Conservation (phyloP, 2,888 invertebrate species). For the Glyphotaelius pellucidus region DNA sequence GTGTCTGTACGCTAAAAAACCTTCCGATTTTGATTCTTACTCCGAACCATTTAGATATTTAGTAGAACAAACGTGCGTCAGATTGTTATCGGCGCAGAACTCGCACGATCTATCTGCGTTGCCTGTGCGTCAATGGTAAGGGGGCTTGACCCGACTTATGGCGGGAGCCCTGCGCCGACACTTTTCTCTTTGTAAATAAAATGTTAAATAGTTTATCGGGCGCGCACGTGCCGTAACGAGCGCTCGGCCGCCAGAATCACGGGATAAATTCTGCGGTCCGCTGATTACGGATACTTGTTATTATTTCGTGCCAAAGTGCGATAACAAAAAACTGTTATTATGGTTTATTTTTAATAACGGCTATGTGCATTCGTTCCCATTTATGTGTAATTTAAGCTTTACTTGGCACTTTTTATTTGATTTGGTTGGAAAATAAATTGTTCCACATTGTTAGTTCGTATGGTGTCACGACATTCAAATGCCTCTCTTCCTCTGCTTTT, state of each 20-base stretch:
- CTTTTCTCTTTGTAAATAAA: conserved; percentile 15
- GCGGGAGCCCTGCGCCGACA: conserved; percentile 3
- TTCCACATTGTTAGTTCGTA: too few species aligned
- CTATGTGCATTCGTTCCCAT: neutral
- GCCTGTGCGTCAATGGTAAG: conserved; percentile 31
- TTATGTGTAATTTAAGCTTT: neutral
- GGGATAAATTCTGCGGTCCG: conserved; percentile 36
- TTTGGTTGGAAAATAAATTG: neutral
- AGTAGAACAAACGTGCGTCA: neutral
- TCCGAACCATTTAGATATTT: neutral
- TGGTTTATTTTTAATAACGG: neutral
- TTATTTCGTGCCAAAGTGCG: conserved; percentile 38
- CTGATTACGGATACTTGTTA: conserved; percentile 36
- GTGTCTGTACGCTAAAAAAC: too few species aligned
- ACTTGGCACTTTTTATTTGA: neutral
- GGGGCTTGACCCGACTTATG: conserved; percentile 2
- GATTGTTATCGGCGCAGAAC: conserved; percentile 36
- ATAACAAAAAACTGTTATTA: conserved; percentile 36
- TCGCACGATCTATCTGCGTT: conserved; percentile 38
- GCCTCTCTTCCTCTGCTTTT: too few species aligned
- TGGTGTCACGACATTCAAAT: too few species aligned
- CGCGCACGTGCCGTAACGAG: conserved; percentile 24
- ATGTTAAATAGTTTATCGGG: neutral
- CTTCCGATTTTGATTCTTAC: neutral
- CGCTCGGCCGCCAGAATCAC: neutral